A percentile compares a stretch with the other conserved stretches of the same genome.
phyloP scores from a whole-genome alignment of 2,797 vertebrate species.

The Phrynocephalus guinanensis region DNA sequence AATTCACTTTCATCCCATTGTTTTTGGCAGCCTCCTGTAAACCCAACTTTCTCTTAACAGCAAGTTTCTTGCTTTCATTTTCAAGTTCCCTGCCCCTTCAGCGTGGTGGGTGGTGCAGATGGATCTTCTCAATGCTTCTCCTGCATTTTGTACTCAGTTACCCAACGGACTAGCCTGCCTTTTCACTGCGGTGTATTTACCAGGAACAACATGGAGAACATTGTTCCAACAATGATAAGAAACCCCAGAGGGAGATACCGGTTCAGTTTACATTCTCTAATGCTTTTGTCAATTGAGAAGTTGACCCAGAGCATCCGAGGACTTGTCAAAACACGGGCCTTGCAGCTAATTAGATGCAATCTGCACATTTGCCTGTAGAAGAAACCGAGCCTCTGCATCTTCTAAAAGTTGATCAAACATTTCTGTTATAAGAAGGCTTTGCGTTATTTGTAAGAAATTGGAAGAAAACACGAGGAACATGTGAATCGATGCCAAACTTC shows the following conservation, averaged over 20 bases:
- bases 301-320: constrained; percentile 14
- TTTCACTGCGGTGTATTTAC: not conserved
- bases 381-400: constrained; percentile 48
- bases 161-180: not conserved
- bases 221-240: not conserved
- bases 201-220: not conserved
- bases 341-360: constrained; percentile 31
- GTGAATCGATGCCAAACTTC: not conserved
- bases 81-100: not conserved
- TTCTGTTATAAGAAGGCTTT: not conserved
- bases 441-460: not conserved
- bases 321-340: constrained; percentile 48
- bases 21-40: not conserved
- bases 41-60: not conserved
- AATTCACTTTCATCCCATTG: not conserved
- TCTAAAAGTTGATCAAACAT: constrained; percentile 32
- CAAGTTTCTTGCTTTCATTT: not conserved
- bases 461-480: not conserved
- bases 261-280: not conserved
- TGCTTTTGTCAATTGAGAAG: constrained; percentile 22
- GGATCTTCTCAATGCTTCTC: too few species aligned
- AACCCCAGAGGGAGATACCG: not conserved
- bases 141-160: not conserved
- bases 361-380: constrained; percentile 24
- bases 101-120: not conserved